phyloP scores from a whole-genome alignment of 2,113 vertebrate species.

The Pseudolaguvia tuberculata region DNA sequence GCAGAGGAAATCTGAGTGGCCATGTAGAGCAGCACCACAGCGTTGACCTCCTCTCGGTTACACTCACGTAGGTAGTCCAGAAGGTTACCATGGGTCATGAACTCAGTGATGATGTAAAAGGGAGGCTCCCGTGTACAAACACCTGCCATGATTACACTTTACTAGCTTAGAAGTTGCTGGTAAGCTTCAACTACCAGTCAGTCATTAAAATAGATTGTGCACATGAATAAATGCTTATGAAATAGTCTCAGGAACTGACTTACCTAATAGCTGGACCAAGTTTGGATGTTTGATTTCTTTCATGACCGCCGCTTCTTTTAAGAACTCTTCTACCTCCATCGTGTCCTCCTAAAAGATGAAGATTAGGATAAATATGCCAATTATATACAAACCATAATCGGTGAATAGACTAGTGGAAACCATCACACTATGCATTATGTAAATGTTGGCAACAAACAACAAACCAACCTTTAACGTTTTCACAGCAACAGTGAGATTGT shows the following conservation, averaged over 20 bases:
- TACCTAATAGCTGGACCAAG: constrained; percentile 93
- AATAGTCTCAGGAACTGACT: constrained; percentile 44
- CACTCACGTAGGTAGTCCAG: constrained; percentile 94
- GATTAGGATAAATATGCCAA: not conserved
- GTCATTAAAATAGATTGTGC: not conserved
- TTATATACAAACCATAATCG: not conserved
- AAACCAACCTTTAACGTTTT: constrained; percentile 90
- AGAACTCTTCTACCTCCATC: constrained; percentile 98
- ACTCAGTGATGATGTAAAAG: constrained; percentile 98
- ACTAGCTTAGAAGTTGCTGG: not conserved
- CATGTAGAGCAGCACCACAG: constrained; percentile 97
- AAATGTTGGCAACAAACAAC: not conserved
- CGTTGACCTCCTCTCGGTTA: constrained; percentile 90
- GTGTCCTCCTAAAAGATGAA: constrained; percentile 87
- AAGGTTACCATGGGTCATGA: constrained; percentile 97
- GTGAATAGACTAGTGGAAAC: not conserved
- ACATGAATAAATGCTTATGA: not conserved
- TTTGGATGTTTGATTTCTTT: constrained; percentile 99
- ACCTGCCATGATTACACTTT: constrained; percentile 62
- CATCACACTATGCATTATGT: too few relatives aligned
- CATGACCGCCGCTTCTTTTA: constrained; percentile 97
- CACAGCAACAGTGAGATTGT: constrained; percentile 93
- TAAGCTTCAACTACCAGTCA: not conserved
- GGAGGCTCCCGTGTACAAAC: constrained; percentile 96
- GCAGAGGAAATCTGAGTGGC: constrained; percentile 98